A percentile compares a stretch with the other conserved stretches of the same genome.
These are phyloP conservation scores for Ormia ochracea DNA, from an alignment of 2,888 invertebrate species.

Conservation along the genomic window DNA sequence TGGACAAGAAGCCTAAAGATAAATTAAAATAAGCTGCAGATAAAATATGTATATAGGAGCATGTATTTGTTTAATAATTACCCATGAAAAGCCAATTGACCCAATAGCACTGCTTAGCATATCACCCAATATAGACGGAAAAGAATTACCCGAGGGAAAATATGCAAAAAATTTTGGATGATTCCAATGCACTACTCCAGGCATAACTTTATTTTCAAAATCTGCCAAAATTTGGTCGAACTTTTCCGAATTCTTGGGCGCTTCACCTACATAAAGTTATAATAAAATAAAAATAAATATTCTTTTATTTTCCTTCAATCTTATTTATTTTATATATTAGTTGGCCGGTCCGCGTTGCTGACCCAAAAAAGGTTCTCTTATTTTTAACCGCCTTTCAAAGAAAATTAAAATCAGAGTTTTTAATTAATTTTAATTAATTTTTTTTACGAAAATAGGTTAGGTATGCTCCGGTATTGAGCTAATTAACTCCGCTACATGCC, in stretches of 20 bases:
- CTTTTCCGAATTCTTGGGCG: slow-evolving; percentile 84
- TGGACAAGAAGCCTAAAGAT: slow-evolving; percentile 85
- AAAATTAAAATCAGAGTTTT: no score
- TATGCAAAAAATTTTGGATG: slow-evolving; percentile 96
- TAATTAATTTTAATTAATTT: no score
- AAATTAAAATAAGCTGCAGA: neutral
- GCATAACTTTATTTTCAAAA: slow-evolving; percentile 87
- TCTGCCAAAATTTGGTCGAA: slow-evolving; percentile 88
- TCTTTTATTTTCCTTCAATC: no score
- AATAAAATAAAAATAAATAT: slow-evolving; percentile 1
- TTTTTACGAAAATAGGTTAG: no score
- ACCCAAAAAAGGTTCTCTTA: no score
- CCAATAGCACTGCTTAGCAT: slow-evolving; percentile 93
- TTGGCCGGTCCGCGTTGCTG: no score
- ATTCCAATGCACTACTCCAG: slow-evolving; percentile 93
- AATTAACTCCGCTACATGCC: no score
- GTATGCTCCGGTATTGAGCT: no score
- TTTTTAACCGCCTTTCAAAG: no score
- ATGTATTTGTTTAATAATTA: slow-evolving; percentile 70
- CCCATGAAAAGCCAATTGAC: slow-evolving; percentile 96
- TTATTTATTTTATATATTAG: no score
- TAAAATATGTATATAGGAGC: neutral
- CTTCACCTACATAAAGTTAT: slow-evolving; percentile 76
- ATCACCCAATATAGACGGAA: slow-evolving; percentile 92
- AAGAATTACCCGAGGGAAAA: slow-evolving; percentile 94